Percentiles rank a stretch among this genome's conserved stretches.
Conservation (phyloP, 2,888 invertebrate species). For the Lamellibrachia columna region DNA sequence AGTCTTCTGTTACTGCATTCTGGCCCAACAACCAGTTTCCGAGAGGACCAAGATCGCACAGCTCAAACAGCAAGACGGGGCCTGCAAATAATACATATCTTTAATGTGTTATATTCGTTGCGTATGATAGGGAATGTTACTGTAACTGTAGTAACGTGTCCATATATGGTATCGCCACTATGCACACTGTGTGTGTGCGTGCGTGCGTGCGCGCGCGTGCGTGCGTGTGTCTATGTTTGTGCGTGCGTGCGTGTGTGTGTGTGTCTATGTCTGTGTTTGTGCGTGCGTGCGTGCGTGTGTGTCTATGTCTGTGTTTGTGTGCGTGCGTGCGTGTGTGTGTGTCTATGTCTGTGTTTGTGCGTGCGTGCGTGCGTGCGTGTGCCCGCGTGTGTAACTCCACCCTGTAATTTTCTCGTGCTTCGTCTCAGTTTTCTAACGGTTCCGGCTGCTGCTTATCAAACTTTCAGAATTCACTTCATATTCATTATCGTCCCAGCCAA, state of each 20-base stretch:
- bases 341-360: too few species aligned
- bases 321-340: neutral
- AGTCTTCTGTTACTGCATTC: neutral
- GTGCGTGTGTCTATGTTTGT: constrained; percentile 71
- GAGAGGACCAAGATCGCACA: constrained; percentile 28
- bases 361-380: too few species aligned
- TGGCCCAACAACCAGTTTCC: constrained; percentile 26
- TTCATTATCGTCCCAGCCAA: too few species aligned
- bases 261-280: neutral
- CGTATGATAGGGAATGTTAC: too few species aligned
- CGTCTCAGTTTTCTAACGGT: too few species aligned
- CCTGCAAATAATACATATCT: neutral
- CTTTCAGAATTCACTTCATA: too few species aligned
- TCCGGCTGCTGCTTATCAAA: too few species aligned
- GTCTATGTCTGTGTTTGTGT: too few species aligned
- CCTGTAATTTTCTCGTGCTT: too few species aligned
- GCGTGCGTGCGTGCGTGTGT: neutral
- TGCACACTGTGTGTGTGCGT: neutral
- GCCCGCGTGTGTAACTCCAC: too few species aligned
- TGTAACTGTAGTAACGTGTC: too few species aligned
- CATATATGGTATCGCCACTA: neutral
- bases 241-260: constrained; percentile 69
- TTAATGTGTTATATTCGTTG: too few species aligned
- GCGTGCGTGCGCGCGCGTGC: constrained; percentile 20
- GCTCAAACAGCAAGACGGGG: constrained; percentile 29